Base-by-base conservation (phyloP, 2,113 vertebrate genomes). In the Mesocricetus auratus region DNA sequence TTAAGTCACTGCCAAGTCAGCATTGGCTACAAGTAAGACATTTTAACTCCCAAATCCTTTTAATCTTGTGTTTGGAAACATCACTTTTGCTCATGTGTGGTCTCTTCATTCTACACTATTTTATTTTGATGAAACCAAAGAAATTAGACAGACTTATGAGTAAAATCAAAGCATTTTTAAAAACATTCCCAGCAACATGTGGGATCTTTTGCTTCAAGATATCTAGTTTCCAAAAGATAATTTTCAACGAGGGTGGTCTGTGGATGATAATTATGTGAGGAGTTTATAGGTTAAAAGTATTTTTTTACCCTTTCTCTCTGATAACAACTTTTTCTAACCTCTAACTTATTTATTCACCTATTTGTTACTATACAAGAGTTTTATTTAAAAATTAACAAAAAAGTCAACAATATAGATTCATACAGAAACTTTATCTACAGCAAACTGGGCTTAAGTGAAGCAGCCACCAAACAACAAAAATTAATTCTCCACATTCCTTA, bases 41-140 rank as follows among this genome's bases (percentile, higher is more conserved):
- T 47, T 69, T 24, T 86, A 19, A 53, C 64, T 17, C 24, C n/a
- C 50, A 31, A 93, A 62, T 58, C 33, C 45, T 90, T 82, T 1
- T 6, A 93, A 74, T 56, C 24, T 6, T 82, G 29, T 60, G 8
- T 93, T 94, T 95, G 22, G 45, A 91, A 94, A 83, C 1, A 69
- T 92, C 78, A n/a, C 4, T 45, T 89, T 86, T 90, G 22, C 24
- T 93, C 81, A 89, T 26, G 2, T 87, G 96, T 90, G 42, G 19
- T 66, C 64, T 68, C 88, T 71, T 97, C 7, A 85, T 86, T 92
- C 24, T 97, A 33, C 74, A 91, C 90, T 47, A 93, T 64, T 64
- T 88, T 60, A 81, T 93, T 42, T 89, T 53, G 22, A 36, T 78
- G 5, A 94, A 10, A 6, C 16, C 68, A 77, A 95, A 83, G 36